Percentiles rank a stretch among this genome's conserved stretches.
These are phyloP conservation scores for Poeciliopsis prolifica DNA, from an alignment of 2,113 vertebrate genomes.

Conservation along the genomic window DNA sequence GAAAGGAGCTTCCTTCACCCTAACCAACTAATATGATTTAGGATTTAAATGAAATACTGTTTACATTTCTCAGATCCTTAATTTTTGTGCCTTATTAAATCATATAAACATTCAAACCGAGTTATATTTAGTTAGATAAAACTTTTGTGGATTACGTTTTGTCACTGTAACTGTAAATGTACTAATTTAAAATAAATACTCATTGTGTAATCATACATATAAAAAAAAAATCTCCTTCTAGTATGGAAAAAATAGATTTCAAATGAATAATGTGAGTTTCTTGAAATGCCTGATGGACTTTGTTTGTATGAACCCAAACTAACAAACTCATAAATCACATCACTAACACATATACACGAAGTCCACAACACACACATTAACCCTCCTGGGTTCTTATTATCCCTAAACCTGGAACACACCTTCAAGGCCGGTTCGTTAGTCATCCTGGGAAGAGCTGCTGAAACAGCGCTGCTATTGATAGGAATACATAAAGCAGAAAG, in stretches of 20 bases:
- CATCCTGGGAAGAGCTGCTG: conserved; percentile 48
- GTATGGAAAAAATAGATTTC: background rate
- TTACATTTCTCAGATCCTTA: no score
- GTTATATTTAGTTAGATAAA: no score
- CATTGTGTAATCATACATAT: no score
- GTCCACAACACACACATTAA: conserved; percentile 11
- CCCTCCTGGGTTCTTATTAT: conserved; percentile 68
- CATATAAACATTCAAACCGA: no score
- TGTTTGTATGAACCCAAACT: background rate
- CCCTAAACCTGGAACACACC: conserved; percentile 50
- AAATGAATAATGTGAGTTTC: background rate
- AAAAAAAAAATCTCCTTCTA: background rate
- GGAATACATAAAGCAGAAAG: conserved; percentile 60
- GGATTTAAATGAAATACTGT: no score
- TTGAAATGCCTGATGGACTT: background rate
- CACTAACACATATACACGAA: background rate
- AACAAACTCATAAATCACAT: conserved; percentile 11
- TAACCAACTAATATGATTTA: no score
- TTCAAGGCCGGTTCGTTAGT: conserved; percentile 65
- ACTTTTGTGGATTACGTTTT: no score
- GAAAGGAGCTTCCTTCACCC: no score
- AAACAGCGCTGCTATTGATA: conserved; percentile 47
- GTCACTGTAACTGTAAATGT: background rate
- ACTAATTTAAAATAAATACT: background rate
- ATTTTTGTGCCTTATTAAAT: no score